phyloP scores from a whole-genome alignment of 2,113 vertebrate species.

The Limanda limanda region DNA sequence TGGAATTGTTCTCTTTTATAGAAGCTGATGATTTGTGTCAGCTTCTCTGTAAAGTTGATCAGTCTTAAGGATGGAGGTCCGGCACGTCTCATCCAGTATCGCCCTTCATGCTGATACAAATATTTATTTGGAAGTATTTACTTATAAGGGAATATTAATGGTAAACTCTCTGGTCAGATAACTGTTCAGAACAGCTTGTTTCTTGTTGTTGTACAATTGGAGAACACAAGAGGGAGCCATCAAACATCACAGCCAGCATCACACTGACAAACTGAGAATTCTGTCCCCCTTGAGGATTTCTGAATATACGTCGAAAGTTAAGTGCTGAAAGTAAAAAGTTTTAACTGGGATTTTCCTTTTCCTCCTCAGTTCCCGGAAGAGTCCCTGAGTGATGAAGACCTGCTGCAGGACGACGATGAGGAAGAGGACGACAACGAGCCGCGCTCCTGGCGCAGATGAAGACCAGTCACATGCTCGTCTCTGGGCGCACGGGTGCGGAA shows the following conservation, averaged over 20 bases:
- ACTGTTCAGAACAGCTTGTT: not conserved
- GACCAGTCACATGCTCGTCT: slow-evolving; percentile 8
- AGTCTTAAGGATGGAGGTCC: not conserved
- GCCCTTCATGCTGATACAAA: not conserved
- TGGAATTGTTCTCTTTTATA: too few relatives aligned
- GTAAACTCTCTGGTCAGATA: not conserved
- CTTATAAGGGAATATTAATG: not conserved
- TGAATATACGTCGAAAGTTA: not conserved
- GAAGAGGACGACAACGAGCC: slow-evolving; percentile 97
- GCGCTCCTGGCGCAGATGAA: slow-evolving; percentile 98
- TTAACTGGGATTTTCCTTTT: slow-evolving; percentile 4
- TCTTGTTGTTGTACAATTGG: slow-evolving; percentile 8
- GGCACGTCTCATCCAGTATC: not conserved
- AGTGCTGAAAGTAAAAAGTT: slow-evolving; percentile 1
- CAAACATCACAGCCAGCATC: slow-evolving; percentile 15
- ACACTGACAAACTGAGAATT: slow-evolving; percentile 8
- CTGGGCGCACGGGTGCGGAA: slow-evolving; percentile 21
- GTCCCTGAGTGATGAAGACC: slow-evolving; percentile 91
- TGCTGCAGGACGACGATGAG: slow-evolving; percentile 97
- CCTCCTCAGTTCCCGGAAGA: slow-evolving; percentile 91
- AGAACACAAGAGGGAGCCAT: slow-evolving; percentile 67
- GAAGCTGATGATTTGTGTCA: too few relatives aligned
- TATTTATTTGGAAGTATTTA: not conserved
- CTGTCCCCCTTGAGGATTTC: not conserved
- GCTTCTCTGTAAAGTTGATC: too few relatives aligned